Conservation (phyloP, 2,113 vertebrate genomes). For the Stegastes partitus region DNA sequence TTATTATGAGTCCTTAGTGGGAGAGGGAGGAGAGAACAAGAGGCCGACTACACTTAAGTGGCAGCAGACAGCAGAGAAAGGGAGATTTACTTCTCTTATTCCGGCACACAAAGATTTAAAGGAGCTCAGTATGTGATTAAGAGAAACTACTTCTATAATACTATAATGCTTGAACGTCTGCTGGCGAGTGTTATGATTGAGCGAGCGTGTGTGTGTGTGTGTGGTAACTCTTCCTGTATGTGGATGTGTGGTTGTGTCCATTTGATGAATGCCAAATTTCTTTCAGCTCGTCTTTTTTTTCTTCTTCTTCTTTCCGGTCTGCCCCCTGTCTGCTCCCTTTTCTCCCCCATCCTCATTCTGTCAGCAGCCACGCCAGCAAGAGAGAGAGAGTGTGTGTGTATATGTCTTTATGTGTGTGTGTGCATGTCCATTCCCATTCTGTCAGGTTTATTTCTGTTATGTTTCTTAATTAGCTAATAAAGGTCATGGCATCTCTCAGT, state of each 20-base stretch:
- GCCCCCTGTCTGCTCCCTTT: constrained; percentile 28
- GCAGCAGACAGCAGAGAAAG: constrained; percentile 65
- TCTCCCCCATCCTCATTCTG: constrained; percentile 46
- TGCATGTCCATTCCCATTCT: constrained; percentile 68
- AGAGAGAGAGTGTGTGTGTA: constrained; percentile 39
- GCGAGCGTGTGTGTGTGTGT: constrained; percentile 33
- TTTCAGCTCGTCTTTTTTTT: constrained; percentile 22
- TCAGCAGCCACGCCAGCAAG: constrained; percentile 22
- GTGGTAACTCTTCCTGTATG: constrained; percentile 35
- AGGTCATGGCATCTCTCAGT: constrained; percentile 93
- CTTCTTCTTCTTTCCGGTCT: not conserved
- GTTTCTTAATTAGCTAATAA: constrained; percentile 99
- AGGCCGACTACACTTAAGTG: constrained; percentile 66
- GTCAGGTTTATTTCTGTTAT: constrained; percentile 97
- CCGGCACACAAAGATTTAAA: constrained; percentile 71
- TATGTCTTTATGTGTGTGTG: constrained; percentile 33
- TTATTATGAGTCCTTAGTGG: constrained; percentile 73
- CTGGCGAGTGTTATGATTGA: constrained; percentile 58
- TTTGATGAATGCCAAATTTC: constrained; percentile 66
- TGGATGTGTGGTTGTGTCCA: constrained; percentile 27
- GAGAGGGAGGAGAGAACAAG: constrained; percentile 73
- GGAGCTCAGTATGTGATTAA: constrained; percentile 79
- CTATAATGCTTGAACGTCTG: constrained; percentile 67
- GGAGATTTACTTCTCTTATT: constrained; percentile 76
- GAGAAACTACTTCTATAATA: constrained; percentile 70